phyloP scores from a whole-genome alignment of 2,797 vertebrate species.

The Synaphobranchus kaupii region DNA sequence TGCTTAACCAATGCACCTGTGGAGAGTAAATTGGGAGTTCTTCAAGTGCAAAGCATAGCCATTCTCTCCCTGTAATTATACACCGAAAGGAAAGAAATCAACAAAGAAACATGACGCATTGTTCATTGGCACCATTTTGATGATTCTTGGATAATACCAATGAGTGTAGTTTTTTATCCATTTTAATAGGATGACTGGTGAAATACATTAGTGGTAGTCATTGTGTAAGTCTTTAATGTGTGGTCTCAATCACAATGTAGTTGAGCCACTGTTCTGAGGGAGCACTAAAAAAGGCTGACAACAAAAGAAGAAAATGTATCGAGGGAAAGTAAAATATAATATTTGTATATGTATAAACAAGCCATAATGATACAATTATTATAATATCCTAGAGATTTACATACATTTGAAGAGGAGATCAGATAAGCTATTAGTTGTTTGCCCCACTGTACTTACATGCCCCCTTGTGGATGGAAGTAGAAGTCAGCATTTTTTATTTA shows the following conservation, averaged over 20 bases:
- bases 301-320: background rate
- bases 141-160: background rate
- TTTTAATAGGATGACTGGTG: background rate
- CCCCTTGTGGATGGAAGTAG: conserved; percentile 1
- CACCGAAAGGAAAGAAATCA: background rate
- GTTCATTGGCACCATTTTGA: background rate
- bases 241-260: background rate
- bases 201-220: background rate
- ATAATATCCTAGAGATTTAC: background rate
- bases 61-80: background rate
- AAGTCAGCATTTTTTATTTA: background rate
- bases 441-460: background rate
- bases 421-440: background rate
- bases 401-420: background rate
- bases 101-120: background rate
- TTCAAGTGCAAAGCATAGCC: background rate
- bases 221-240: background rate
- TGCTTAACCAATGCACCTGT: background rate
- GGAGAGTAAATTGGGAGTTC: background rate
- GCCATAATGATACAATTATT: background rate
- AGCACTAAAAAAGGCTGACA: background rate
- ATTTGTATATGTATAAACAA: background rate
- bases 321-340: background rate
- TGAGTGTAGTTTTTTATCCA: background rate
- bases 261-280: background rate